Conservation (phyloP, 2,797 vertebrate genomes). For the Miichthys miiuy region DNA sequence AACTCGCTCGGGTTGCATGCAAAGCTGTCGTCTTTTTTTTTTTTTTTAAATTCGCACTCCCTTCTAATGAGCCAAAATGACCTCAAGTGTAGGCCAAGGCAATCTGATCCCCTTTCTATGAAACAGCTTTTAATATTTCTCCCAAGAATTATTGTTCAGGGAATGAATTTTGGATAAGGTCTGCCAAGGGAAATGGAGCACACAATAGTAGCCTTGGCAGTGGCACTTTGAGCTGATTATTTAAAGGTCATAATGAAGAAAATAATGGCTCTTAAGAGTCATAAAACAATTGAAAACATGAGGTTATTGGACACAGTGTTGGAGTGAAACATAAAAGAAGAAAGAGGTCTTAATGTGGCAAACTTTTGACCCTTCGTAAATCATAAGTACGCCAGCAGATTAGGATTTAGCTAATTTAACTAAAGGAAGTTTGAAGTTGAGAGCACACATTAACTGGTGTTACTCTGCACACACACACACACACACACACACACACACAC, state of each 20-base stretch:
- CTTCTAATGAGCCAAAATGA: constrained; percentile 61
- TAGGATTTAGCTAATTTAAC: constrained; percentile 48
- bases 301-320: constrained; percentile 51
- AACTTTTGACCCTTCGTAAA: constrained; percentile 43
- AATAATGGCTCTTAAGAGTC: constrained; percentile 66
- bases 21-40: constrained; percentile 15
- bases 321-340: constrained; percentile 34
- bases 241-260: constrained; percentile 72
- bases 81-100: constrained; percentile 63
- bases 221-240: constrained; percentile 62
- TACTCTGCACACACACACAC: constrained; percentile 16
- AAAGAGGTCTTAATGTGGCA: constrained; percentile 32
- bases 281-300: constrained; percentile 72
- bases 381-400: constrained; percentile 25
- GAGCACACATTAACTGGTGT: constrained; percentile 48
- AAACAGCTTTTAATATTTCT: constrained; percentile 74
- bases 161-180: constrained; percentile 73
- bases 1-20: constrained; percentile 28
- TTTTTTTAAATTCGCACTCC: constrained; percentile 33
- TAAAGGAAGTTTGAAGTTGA: constrained; percentile 46
- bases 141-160: constrained; percentile 64
- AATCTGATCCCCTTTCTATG: constrained; percentile 64
- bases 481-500: constrained; percentile 25
- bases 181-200: constrained; percentile 72
- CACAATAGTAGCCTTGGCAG: constrained; percentile 68